Evolutionary conservation across 2,113 vertebrate species (phyloP).

Genomic region (Eurypyga helias): DNA sequence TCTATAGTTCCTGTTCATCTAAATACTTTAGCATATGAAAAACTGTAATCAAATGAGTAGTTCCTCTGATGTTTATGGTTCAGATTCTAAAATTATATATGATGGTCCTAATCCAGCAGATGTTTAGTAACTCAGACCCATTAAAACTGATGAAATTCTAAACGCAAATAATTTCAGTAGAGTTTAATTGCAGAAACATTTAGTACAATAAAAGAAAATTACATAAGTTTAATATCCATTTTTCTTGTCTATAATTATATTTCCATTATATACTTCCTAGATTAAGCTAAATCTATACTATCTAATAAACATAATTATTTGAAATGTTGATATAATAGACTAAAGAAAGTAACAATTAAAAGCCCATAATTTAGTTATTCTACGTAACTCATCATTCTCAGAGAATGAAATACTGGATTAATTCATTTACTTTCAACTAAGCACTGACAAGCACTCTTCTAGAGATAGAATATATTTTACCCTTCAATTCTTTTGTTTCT

Average conservation of each 20-base stretch:
- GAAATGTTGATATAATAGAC: constrained; percentile 16
- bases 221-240: constrained; percentile 22
- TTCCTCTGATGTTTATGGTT: not conserved
- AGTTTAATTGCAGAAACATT: constrained; percentile 36
- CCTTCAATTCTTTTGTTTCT: not conserved
- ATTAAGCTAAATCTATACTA: constrained; percentile 50
- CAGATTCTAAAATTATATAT: constrained; percentile 6
- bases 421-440: not conserved
- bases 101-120: not conserved
- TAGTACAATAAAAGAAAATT: constrained; percentile 38
- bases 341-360: constrained; percentile 60
- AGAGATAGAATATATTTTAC: not conserved
- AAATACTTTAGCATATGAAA: not conserved
- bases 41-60: not conserved
- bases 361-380: constrained; percentile 33
- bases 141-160: constrained; percentile 28
- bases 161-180: constrained; percentile 20
- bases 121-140: constrained; percentile 21
- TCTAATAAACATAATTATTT: constrained; percentile 50
- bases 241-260: constrained; percentile 45
- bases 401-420: constrained; percentile 10
- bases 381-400: not conserved
- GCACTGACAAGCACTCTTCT: not conserved
- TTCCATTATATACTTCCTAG: constrained; percentile 44
- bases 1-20: not conserved